Conservation (phyloP, 2,797 vertebrate species). For the Gobio occitaniae region DNA sequence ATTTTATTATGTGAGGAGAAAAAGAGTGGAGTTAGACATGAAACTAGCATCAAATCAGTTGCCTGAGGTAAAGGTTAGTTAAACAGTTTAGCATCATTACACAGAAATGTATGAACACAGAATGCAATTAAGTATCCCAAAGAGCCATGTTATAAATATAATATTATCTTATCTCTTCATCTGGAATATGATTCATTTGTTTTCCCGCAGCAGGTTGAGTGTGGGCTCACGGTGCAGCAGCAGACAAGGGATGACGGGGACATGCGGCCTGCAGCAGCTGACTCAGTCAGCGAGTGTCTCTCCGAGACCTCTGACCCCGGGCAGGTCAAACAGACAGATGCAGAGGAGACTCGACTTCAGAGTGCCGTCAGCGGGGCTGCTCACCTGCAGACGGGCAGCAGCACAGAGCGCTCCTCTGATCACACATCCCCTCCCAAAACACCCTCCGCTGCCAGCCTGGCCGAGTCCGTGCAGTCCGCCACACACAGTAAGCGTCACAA, state of each 20-base stretch:
- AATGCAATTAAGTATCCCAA: background rate
- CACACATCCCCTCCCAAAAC: slow-evolving; percentile 77
- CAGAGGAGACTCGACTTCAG: slow-evolving; percentile 60
- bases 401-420: slow-evolving; percentile 66
- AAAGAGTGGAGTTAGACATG: background rate
- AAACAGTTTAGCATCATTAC: background rate
- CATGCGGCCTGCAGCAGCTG: slow-evolving; percentile 40
- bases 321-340: slow-evolving; percentile 46
- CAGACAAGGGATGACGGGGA: slow-evolving; percentile 60
- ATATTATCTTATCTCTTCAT: background rate
- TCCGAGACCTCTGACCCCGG: slow-evolving; percentile 51
- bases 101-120: background rate
- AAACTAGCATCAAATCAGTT: background rate
- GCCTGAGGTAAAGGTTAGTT: background rate
- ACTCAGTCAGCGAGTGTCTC: slow-evolving; percentile 47
- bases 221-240: background rate
- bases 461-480: slow-evolving; percentile 81
- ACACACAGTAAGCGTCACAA: slow-evolving; percentile 78
- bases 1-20: background rate
- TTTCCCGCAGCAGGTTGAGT: slow-evolving; percentile 4
- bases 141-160: background rate
- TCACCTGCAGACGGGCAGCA: slow-evolving; percentile 61
- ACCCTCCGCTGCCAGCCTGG: slow-evolving; percentile 80
- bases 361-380: slow-evolving; percentile 36
- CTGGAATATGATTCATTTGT: background rate